Evolutionary conservation across 2,888 invertebrate species (phyloP), one percentile per base, ranked within the genome.

Genomic region (Odontocolon sp.): DNA sequence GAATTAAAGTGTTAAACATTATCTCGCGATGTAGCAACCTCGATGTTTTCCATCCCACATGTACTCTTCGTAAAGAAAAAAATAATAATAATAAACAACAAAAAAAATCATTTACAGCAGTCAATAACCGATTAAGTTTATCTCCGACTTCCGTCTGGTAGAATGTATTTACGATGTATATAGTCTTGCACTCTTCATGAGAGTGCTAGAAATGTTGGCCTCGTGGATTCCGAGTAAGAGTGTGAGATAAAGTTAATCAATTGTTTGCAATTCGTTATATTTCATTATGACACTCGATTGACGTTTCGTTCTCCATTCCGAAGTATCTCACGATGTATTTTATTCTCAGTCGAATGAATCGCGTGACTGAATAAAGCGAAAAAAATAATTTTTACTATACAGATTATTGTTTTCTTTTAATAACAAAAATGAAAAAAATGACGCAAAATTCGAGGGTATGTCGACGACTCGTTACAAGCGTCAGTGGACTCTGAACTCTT

Each of bases 91-190:
- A 40, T 36, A 28, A 59, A 47, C 52, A 28, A 4, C 16, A 52
- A 26, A 28, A 23, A 18, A 42, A 66, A 28, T 8, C 42, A 42
- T 52, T 16, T 23, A 3, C 45, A 72, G 80, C 81, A 82, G 85
- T 87, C 85, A 86, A 84, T 83, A 85, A 87, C 84, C 86, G 87
- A 87, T 87, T 85, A 80, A 11, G 40, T 11, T 76, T 86, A 85
- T 86, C 84, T 14, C 45, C 36, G 66, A 70, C 76, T 82, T 83
- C 81, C 82, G 77, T 66, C 80, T 74, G 52, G 38, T 71, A 23
- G 28, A 38, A 18, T n/a, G n/a, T n/a, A n/a, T n/a, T 36, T 70
- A 40, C 54, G 33, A n/a, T 38, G 16, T 33, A 28, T n/a, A 38
- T 38, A 38, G 16, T 16, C 38, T 16, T 28, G 26, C 28, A 28